phyloP scores from a whole-genome alignment of 64 coral and sea anemone species.

The Anthopleura sola region DNA sequence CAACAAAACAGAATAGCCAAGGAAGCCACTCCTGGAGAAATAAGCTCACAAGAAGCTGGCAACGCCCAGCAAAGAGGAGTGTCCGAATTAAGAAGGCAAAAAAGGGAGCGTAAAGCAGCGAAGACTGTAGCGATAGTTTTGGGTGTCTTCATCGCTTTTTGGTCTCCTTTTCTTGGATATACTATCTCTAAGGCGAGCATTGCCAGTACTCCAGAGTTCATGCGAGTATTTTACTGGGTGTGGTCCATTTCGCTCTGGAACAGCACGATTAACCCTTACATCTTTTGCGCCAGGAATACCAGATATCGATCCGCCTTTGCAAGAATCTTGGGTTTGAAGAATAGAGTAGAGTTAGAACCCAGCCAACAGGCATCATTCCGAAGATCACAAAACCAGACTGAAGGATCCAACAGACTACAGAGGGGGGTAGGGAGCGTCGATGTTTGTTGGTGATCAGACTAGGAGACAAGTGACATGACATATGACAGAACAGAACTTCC shows the following conservation, averaged over 20 bases:
- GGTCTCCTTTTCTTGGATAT: slow-evolving; percentile 29
- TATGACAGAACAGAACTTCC: too few species aligned
- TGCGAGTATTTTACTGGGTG: slow-evolving; percentile 25
- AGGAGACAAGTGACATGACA: too few species aligned
- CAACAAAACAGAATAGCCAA: slow-evolving; percentile 12
- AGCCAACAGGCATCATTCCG: background rate
- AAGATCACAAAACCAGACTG: background rate
- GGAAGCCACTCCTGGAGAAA: background rate
- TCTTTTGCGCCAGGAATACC: slow-evolving; percentile 36
- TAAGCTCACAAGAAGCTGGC: background rate
- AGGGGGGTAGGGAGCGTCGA: background rate
- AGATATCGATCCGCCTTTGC: slow-evolving; percentile 9
- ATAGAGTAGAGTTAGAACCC: background rate
- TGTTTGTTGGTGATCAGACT: too few species aligned
- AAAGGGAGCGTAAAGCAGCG: slow-evolving; percentile 20
- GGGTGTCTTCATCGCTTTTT: slow-evolving; percentile 20
- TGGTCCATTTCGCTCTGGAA: slow-evolving; percentile 19
- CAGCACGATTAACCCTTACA: slow-evolving; percentile 46
- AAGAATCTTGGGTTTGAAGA: background rate
- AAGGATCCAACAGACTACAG: background rate
- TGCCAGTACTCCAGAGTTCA: background rate
- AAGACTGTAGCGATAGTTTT: slow-evolving; percentile 44
- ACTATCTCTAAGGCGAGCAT: background rate
- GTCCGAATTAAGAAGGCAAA: background rate
- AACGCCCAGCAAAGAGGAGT: background rate